phyloP scores from a whole-genome alignment of 1,140 invertebrate genomes.

The Pteromalus puparum region DNA sequence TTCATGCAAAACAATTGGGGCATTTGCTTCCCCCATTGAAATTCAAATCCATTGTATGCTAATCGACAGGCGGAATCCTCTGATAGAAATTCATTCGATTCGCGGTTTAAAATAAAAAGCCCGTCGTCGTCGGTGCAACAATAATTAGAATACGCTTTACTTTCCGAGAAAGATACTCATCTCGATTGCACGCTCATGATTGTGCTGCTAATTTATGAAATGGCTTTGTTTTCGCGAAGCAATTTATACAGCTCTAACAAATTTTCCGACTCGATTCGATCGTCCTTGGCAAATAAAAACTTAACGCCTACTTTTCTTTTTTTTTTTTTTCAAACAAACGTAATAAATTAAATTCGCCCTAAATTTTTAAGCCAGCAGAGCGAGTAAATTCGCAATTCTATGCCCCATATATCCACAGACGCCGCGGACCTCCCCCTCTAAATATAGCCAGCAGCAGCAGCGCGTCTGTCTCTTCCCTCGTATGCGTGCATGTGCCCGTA shows the following conservation, averaged over 20 bases:
- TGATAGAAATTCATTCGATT: constrained; percentile 37
- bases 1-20: constrained; percentile 34
- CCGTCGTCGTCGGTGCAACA: not conserved
- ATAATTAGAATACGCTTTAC: constrained; percentile 5
- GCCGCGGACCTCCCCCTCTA: constrained; percentile 44
- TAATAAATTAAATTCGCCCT: not conserved
- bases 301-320: too few species aligned
- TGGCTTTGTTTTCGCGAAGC: not conserved
- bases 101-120: constrained; percentile 17
- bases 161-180: too few species aligned
- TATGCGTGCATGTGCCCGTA: constrained; percentile 6
- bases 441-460: constrained; percentile 49
- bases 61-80: constrained; percentile 8
- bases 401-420: constrained; percentile 22
- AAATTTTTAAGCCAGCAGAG: not conserved
- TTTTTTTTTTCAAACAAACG: too few species aligned
- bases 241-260: too few species aligned
- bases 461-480: not conserved
- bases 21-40: constrained; percentile 43
- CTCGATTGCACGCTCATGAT: too few species aligned
- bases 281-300: too few species aligned
- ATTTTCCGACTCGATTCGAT: too few species aligned
- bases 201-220: too few species aligned
- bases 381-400: not conserved
- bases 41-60: constrained; percentile 46